Evolutionary conservation across 2,113 vertebrate genomes (phyloP).

Genomic region (Synodontis membranacea): DNA sequence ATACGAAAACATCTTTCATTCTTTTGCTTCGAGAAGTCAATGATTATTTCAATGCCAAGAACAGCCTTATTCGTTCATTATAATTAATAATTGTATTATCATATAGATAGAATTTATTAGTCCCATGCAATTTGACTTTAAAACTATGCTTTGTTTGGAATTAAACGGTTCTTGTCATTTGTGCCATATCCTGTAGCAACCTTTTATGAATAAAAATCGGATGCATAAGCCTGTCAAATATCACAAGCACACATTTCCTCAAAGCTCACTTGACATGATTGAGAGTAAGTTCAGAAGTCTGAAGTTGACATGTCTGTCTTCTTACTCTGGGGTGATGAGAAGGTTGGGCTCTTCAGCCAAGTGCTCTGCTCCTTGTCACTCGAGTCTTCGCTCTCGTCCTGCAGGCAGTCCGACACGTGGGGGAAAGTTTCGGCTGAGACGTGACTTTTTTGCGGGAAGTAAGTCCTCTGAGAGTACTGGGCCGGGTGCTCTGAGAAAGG

Average conservation of each 20-base stretch:
- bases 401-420: slow-evolving; percentile 60
- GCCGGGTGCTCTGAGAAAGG: slow-evolving; percentile 53
- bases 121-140: no score
- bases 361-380: slow-evolving; percentile 72
- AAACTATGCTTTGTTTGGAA: background rate
- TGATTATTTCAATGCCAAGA: background rate
- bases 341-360: slow-evolving; percentile 71
- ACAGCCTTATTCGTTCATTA: background rate
- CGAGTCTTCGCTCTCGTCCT: slow-evolving; percentile 64
- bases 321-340: slow-evolving; percentile 74
- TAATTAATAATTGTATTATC: background rate
- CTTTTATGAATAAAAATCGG: background rate
- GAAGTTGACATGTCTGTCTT: background rate
- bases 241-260: no score
- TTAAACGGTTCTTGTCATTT: background rate
- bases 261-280: background rate
- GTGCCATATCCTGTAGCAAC: background rate
- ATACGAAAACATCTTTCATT: background rate
- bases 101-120: background rate
- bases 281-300: background rate
- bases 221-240: background rate
- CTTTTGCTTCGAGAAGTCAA: background rate
- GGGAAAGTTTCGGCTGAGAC: slow-evolving; percentile 63
- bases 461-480: slow-evolving; percentile 69
- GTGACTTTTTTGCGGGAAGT: slow-evolving; percentile 64